Evolutionary conservation across 2,797 vertebrate genomes (phyloP).

Genomic region (Dendrocincla fuliginosa): DNA sequence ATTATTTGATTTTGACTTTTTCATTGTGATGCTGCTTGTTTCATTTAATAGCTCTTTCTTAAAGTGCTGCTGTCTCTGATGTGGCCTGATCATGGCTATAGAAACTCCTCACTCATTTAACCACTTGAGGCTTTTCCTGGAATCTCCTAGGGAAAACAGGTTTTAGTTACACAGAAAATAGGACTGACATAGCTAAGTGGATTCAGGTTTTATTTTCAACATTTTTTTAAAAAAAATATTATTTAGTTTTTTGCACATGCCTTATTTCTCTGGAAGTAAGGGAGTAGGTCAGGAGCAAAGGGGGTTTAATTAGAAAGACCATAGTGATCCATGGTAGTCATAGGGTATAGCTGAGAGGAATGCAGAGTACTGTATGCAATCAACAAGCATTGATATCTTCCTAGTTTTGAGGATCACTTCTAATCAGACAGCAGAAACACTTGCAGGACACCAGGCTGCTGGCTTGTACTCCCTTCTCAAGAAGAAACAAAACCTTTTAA

Average conservation of each 20-base stretch:
- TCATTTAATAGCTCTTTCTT: background rate
- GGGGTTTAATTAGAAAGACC: background rate
- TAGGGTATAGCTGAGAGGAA: background rate
- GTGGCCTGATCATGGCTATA: background rate
- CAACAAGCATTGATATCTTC: background rate
- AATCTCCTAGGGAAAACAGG: background rate
- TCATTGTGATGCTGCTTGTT: background rate
- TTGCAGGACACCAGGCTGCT: background rate
- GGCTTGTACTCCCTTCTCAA: background rate
- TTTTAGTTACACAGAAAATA: background rate
- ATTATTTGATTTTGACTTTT: background rate
- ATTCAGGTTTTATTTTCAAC: background rate
- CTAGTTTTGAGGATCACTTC: background rate
- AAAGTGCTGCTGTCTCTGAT: background rate
- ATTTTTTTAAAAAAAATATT: background rate
- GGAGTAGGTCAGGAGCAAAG: background rate
- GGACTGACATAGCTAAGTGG: background rate
- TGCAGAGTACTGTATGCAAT: background rate
- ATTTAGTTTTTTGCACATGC: background rate
- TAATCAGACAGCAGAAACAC: background rate
- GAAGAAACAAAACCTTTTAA: background rate
- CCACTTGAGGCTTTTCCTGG: background rate
- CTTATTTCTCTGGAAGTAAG: background rate
- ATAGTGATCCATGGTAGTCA: accelerated
- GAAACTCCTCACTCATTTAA: background rate